Percentiles rank a stretch among this genome's conserved stretches.
Conservation (phyloP, 2,888 invertebrate genomes). For the Strigamia maritima region DNA sequence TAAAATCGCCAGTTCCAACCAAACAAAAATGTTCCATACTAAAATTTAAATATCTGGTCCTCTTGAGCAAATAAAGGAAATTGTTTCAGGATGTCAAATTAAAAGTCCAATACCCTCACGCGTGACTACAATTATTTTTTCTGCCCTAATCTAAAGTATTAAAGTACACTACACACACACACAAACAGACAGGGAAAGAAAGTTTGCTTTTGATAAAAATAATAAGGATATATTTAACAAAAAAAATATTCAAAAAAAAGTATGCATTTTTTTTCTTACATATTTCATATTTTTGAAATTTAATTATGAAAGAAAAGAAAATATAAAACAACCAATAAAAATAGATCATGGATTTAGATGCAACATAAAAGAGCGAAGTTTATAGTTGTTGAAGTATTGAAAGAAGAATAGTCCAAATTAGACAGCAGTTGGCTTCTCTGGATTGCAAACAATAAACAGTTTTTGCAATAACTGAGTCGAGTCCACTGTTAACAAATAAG, state of each 20-base stretch:
- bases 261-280: background rate
- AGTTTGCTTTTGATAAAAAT: background rate
- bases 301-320: background rate
- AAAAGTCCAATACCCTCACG: slow-evolving; percentile 5
- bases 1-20: background rate
- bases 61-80: slow-evolving; percentile 15
- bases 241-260: background rate
- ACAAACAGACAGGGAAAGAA: background rate
- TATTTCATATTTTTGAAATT: background rate
- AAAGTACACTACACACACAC: background rate
- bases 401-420: background rate
- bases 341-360: background rate
- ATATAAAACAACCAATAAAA: background rate
- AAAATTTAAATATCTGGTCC: background rate
- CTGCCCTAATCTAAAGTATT: background rate
- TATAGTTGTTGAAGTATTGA: background rate
- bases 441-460: background rate
- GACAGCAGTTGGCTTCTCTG: background rate
- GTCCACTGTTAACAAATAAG: background rate
- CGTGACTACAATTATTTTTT: slow-evolving; percentile 8
- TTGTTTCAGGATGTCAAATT: slow-evolving; percentile 15
- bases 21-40: background rate
- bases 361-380: background rate
- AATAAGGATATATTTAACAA: background rate
- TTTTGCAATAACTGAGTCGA: background rate